Base-by-base conservation (phyloP, 2,113 vertebrate species). In the Mustela lutreola region DNA sequence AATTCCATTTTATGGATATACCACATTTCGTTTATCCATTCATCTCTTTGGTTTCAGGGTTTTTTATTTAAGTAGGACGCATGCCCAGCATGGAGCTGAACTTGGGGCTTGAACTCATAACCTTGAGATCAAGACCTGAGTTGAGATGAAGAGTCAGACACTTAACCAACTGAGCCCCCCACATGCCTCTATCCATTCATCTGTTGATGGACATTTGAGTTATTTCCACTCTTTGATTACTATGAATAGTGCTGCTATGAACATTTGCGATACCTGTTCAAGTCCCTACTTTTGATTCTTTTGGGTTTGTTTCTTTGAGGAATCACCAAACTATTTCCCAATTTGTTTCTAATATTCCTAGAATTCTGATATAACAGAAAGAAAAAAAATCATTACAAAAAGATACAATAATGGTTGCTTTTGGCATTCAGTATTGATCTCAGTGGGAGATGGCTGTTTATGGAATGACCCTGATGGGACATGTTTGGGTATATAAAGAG, bases 281-380 rank as follows among this genome's bases (percentile, higher is more conserved):
- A 65, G 48, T 45, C 11, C 19, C 62, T 75, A 70, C 53, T 84
- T 87, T n/a, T 33, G 4, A 48, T 22, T 50, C 33, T 82, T 88
- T 78, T 6, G 26, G 31, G 48, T 70, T 7, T 53, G 22, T 67
- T 42, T 60, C 16, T 36, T 26, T 48, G 50, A 89, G 65, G 67
- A 53, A 88, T 82, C 42, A 42, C 48, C 33, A 42, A 70, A 90
- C 8, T 48, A 7, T 93, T 82, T 26, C 36, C 92, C 60, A 60
- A 62, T 58, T 26, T 76, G 36, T 83, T 70, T 91, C 71, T 22
- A 91, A 48, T 90, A 53, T 53, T 84, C 15, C 76, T 75, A 78
- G 93, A 75, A 73, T 75, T 73, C 21, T 76, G 65, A 16, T 89
- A 19, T 67, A 81, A 67, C 33, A 28, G 71, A 94, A 95, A 93